Conservation (phyloP, 2,888 invertebrate species). For the Apamea monoglypha region DNA sequence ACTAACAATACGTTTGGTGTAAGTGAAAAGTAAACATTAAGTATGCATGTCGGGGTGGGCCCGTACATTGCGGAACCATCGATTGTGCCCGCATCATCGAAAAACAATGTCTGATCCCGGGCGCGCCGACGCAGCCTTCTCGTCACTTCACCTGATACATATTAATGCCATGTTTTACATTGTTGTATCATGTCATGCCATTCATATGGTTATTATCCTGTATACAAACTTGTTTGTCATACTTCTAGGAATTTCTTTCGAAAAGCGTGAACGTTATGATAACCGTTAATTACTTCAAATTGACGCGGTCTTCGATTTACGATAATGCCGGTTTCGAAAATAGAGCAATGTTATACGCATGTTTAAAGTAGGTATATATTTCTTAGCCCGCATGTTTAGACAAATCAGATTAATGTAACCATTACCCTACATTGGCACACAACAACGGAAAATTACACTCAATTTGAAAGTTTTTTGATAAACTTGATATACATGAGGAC, state of each 20-base stretch:
- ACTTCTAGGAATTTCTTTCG: neutral
- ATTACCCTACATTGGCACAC: slow-evolving; percentile 51
- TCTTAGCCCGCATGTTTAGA: slow-evolving; percentile 60
- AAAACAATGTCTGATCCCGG: slow-evolving; percentile 78
- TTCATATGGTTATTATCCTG: slow-evolving; percentile 38
- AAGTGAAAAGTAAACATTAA: slow-evolving; percentile 79
- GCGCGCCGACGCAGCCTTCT: slow-evolving; percentile 83
- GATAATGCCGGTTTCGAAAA: slow-evolving; percentile 49
- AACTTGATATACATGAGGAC: slow-evolving; percentile 22
- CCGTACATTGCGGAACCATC: slow-evolving; percentile 77
- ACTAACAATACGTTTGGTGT: slow-evolving; percentile 57
- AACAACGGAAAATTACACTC: slow-evolving; percentile 37
- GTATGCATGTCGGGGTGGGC: slow-evolving; percentile 79
- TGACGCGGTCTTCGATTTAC: slow-evolving; percentile 40
- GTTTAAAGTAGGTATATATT: slow-evolving; percentile 7
- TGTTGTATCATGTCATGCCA: slow-evolving; percentile 67
- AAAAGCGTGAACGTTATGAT: slow-evolving; percentile 31
- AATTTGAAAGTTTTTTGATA: slow-evolving; percentile 4
- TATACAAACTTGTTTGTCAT: slow-evolving; percentile 19
- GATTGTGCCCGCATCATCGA: slow-evolving; percentile 83
- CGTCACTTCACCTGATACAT: slow-evolving; percentile 81
- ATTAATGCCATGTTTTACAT: slow-evolving; percentile 80
- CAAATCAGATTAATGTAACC: slow-evolving; percentile 54
- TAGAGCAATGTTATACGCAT: slow-evolving; percentile 46
- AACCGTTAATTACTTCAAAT: slow-evolving; percentile 35